Conservation (phyloP, 2,888 invertebrate species). For the Tholera decimalis region DNA sequence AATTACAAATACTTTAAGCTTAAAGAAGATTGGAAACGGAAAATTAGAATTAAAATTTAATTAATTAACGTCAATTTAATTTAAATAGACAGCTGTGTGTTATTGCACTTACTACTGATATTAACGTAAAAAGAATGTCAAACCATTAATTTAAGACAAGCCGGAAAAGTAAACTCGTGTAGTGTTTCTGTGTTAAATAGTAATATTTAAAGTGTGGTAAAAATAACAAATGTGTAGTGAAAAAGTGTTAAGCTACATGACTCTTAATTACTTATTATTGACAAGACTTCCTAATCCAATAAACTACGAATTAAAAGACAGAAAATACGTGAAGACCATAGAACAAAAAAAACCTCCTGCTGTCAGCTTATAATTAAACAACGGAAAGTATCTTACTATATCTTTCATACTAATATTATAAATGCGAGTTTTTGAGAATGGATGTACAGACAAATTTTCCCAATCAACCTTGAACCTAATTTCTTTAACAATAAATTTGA, state of each 20-base stretch:
- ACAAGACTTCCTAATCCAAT: constrained; percentile 17
- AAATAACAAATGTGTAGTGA: background rate
- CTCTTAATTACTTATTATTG: constrained; percentile 9
- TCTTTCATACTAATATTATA: too few relatives aligned
- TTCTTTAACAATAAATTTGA: too few relatives aligned
- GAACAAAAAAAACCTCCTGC: background rate
- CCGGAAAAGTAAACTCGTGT: constrained; percentile 40
- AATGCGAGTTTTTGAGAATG: too few relatives aligned
- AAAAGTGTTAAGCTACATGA: constrained; percentile 28
- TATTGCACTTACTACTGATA: constrained; percentile 31
- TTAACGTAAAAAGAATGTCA: constrained; percentile 26
- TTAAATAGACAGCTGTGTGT: constrained; percentile 11
- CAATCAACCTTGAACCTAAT: too few relatives aligned
- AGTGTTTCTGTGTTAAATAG: constrained; percentile 16
- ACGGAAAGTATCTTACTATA: too few relatives aligned
- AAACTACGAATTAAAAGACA: too few relatives aligned
- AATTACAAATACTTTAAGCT: constrained; percentile 6
- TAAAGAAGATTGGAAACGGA: constrained; percentile 28
- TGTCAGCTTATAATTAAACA: background rate
- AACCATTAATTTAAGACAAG: constrained; percentile 14
- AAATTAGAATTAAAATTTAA: constrained; percentile 39
- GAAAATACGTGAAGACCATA: background rate
- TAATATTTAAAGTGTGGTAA: constrained; percentile 22
- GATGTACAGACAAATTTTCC: too few relatives aligned
- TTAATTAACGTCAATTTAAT: constrained; percentile 34